Conservation (phyloP, 2,113 vertebrate genomes). For the Ptilorrhoa leucosticta region DNA sequence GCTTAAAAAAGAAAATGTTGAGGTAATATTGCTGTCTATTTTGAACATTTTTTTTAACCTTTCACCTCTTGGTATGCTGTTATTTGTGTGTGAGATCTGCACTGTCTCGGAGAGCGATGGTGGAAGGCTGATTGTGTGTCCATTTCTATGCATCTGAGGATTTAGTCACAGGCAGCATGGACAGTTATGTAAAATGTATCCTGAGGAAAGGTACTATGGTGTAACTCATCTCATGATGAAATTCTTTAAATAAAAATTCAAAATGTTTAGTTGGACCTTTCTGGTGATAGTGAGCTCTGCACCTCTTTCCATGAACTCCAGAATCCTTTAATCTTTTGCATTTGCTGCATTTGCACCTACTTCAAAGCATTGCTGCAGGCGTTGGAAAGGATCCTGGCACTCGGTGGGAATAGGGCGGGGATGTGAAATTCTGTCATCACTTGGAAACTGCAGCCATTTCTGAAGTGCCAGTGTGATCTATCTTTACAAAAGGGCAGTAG, state of each 20-base stretch:
- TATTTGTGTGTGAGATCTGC: neutral
- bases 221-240: neutral
- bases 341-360: conserved; percentile 48
- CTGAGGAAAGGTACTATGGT: neutral
- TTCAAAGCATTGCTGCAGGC: conserved; percentile 60
- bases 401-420: conserved; percentile 5
- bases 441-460: conserved; percentile 25
- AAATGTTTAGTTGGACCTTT: conserved; percentile 10
- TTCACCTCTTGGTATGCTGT: neutral
- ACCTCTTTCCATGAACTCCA: neutral
- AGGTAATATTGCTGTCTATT: neutral
- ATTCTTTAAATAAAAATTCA: conserved; percentile 1
- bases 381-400: conserved; percentile 43
- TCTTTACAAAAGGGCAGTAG: conserved; percentile 19
- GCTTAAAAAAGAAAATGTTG: neutral
- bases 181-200: conserved; percentile 22
- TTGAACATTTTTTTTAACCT: neutral
- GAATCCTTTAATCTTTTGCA: conserved; percentile 59
- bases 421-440: conserved; percentile 55
- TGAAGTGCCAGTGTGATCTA: conserved; percentile 12
- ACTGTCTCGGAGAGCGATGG: accelerated
- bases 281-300: neutral
- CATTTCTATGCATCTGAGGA: neutral
- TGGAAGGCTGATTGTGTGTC: neutral
- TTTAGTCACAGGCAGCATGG: neutral